Evolutionary conservation across 2,113 vertebrate species (phyloP).

Genomic region (Bothrops jararaca): DNA sequence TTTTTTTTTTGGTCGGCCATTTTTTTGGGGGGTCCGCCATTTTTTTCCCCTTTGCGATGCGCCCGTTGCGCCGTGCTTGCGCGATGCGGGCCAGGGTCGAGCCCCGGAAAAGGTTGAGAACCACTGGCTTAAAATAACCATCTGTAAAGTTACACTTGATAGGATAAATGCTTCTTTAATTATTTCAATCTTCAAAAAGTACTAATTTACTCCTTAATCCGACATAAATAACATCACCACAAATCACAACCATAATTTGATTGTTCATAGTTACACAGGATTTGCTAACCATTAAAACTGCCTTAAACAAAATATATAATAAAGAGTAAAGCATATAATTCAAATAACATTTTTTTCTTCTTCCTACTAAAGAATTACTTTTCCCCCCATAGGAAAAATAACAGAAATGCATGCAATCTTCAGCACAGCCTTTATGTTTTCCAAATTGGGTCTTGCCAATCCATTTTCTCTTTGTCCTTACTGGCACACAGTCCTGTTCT

Average conservation of each 20-base stretch:
- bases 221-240: neutral
- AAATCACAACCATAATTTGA: neutral
- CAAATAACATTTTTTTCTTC: neutral
- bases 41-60: too few relatives aligned
- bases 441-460: neutral
- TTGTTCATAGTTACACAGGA: neutral
- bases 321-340: neutral
- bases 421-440: accelerated
- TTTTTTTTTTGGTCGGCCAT: too few relatives aligned
- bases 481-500: neutral
- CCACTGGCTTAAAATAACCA: neutral
- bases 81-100: too few relatives aligned
- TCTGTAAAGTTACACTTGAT: neutral
- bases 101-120: too few relatives aligned
- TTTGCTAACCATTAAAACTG: neutral
- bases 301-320: neutral
- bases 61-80: too few relatives aligned
- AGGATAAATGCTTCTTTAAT: neutral
- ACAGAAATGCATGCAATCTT: neutral
- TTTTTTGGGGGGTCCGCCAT: too few relatives aligned
- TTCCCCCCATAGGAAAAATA: neutral
- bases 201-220: neutral
- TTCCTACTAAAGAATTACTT: neutral
- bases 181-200: neutral
- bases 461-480: neutral